phyloP scores from a whole-genome alignment of 2,888 invertebrate species.

The Synanthedon myopaeformis region DNA sequence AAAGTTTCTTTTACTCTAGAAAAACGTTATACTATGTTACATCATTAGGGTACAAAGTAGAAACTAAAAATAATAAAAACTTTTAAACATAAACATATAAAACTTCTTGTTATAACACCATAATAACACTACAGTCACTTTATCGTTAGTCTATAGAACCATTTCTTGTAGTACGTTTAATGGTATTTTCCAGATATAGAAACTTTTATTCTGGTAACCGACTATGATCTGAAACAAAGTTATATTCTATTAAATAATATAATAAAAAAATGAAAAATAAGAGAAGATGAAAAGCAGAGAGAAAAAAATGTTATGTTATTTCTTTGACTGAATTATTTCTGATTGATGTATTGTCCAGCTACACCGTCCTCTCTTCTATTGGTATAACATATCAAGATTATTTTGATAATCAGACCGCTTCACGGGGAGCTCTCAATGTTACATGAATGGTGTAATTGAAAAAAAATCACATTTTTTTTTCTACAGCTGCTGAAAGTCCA shows the following conservation, averaged over 20 bases:
- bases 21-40: background rate
- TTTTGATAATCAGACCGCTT: background rate
- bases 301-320: too few relatives aligned
- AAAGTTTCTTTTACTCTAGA: too few relatives aligned
- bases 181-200: constrained; percentile 76
- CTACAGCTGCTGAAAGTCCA: too few relatives aligned
- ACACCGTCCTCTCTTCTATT: too few relatives aligned
- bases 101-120: background rate
- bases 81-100: background rate
- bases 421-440: constrained; percentile 9
- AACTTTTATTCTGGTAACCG: constrained; percentile 75
- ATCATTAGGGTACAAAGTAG: background rate
- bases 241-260: background rate
- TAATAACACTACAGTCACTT: background rate
- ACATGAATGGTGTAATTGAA: too few relatives aligned
- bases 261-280: too few relatives aligned
- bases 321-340: too few relatives aligned
- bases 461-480: background rate
- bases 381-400: too few relatives aligned
- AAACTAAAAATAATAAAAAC: background rate
- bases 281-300: too few relatives aligned
- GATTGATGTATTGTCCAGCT: too few relatives aligned
- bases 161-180: constrained; percentile 54
- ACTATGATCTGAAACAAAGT: constrained; percentile 72
- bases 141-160: constrained; percentile 39